Evolutionary conservation across 2,113 vertebrate genomes (phyloP).

Genomic region (Nesoenas mayeri): DNA sequence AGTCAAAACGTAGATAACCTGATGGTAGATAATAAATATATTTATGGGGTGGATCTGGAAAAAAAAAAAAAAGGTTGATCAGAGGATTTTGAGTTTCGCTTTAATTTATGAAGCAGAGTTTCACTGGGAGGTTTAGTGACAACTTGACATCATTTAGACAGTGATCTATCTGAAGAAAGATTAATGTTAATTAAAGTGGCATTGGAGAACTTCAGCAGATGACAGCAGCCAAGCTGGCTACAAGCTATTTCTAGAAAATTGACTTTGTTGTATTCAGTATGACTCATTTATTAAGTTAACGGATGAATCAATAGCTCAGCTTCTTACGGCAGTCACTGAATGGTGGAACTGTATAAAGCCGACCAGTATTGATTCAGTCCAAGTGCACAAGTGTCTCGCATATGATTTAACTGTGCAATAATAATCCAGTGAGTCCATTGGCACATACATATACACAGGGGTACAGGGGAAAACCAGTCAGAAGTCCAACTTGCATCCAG

Average conservation of each 20-base stretch:
- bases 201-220: slow-evolving; percentile 50
- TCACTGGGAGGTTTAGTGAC: slow-evolving; percentile 9
- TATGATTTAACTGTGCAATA: not conserved
- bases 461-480: not conserved
- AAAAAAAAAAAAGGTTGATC: not conserved
- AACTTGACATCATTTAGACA: slow-evolving; percentile 41
- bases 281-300: slow-evolving; percentile 63
- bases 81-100: not conserved
- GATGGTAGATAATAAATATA: not conserved
- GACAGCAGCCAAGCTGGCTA: slow-evolving; percentile 56
- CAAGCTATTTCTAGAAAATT: slow-evolving; percentile 63
- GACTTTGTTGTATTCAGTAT: not conserved
- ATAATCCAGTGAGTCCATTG: accelerated
- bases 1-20: not conserved
- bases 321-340: slow-evolving; percentile 12
- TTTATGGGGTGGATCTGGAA: not conserved
- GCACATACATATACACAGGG: not conserved
- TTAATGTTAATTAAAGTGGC: slow-evolving; percentile 64
- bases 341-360: not conserved
- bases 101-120: not conserved
- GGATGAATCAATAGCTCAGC: slow-evolving; percentile 25
- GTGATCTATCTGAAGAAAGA: slow-evolving; percentile 39
- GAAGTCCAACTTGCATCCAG: not conserved
- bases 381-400: not conserved
- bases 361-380: not conserved